phyloP scores from a whole-genome alignment of 2,888 invertebrate genomes.

The Oscheius sp. region DNA sequence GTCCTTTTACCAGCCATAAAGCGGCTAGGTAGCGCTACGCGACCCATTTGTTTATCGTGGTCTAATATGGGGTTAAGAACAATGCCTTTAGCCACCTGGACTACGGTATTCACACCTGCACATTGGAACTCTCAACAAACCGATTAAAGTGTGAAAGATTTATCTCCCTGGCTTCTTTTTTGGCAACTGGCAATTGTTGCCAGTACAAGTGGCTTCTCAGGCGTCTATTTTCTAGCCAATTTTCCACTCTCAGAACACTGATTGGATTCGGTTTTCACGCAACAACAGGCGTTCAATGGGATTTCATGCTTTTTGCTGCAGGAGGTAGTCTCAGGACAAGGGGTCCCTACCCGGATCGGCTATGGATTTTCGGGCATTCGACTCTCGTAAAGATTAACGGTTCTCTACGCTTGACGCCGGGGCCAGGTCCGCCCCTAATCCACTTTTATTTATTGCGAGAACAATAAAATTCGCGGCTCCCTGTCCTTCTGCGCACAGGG shows the following conservation, averaged over 20 bases:
- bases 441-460: conserved; percentile 38
- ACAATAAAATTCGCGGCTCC: conserved; percentile 34
- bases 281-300: conserved; percentile 27
- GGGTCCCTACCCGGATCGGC: conserved; percentile 11
- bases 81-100: conserved; percentile 34
- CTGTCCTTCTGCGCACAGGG: conserved; percentile 13
- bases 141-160: background rate
- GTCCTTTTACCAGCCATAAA: conserved; percentile 21
- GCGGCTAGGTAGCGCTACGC: conserved; percentile 26
- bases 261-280: conserved; percentile 29
- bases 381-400: conserved; percentile 36
- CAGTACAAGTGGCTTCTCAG: conserved; percentile 29
- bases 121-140: background rate
- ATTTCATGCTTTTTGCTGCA: conserved; percentile 29
- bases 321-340: background rate
- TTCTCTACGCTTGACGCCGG: conserved; percentile 23
- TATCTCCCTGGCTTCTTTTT: background rate
- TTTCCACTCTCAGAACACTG: conserved; percentile 25
- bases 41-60: conserved; percentile 34
- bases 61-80: conserved; percentile 38
- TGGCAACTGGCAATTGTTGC: conserved; percentile 3
- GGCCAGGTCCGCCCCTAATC: conserved; percentile 29
- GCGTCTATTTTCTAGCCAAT: conserved; percentile 31
- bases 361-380: conserved; percentile 21
- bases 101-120: conserved; percentile 33